phyloP scores from a whole-genome alignment of 2,113 vertebrate genomes.

The Cygnus buccinator region DNA sequence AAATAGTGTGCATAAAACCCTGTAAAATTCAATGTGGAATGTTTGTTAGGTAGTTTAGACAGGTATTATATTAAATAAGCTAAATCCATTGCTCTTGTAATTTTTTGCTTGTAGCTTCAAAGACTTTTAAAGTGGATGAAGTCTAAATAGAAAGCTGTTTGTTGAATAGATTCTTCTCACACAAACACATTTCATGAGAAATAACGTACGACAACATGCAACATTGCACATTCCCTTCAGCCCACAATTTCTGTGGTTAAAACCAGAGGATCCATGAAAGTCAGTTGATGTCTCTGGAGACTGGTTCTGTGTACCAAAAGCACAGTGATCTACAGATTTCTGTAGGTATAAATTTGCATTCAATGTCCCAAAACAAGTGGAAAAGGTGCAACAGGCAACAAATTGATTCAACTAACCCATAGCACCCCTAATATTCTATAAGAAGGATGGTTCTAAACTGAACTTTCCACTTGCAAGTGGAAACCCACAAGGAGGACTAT shows the following conservation, averaged over 20 bases:
- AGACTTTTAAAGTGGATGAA: not conserved
- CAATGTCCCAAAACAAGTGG: not conserved
- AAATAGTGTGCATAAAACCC: not conserved
- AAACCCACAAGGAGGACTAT: not conserved
- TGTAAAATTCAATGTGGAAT: not conserved
- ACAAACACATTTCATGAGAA: not conserved
- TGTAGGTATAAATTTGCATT: not conserved
- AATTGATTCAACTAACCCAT: not conserved
- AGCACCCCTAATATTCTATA: not conserved
- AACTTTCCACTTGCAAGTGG: not conserved
- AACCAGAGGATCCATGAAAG: not conserved
- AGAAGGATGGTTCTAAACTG: not conserved
- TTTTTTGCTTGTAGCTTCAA: not conserved
- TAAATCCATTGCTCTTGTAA: not conserved
- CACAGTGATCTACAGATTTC: not conserved
- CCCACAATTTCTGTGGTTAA: not conserved
- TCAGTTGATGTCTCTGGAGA: not conserved
- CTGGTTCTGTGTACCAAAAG: not conserved
- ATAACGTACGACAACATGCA: not conserved
- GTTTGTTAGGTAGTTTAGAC: not conserved
- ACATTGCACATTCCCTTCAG: not conserved
- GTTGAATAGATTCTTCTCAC: not conserved
- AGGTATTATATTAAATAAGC: not conserved
- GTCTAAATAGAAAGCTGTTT: not conserved
- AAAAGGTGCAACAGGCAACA: not conserved